phyloP scores from a whole-genome alignment of 23 tunicate genomes.

The Corella eumyota region DNA sequence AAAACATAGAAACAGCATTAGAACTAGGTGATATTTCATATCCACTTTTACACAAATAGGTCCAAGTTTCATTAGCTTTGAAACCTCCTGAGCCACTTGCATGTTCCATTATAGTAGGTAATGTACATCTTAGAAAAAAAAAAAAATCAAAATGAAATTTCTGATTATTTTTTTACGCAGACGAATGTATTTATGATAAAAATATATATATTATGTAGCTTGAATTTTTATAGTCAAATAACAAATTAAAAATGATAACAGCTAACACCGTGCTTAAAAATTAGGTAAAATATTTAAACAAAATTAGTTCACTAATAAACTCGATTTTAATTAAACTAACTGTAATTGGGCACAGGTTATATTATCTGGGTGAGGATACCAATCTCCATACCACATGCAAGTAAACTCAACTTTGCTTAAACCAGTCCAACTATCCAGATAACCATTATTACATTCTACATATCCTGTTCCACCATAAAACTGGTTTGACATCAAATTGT shows the following conservation, averaged over 20 bases:
- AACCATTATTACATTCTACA: conserved; percentile 13
- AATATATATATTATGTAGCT: too few relatives aligned
- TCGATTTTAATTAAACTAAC: too few relatives aligned
- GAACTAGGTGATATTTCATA: conserved; percentile 3
- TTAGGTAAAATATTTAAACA: too few relatives aligned
- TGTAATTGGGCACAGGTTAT: neutral
- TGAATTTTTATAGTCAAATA: too few relatives aligned
- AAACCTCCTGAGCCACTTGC: conserved; percentile 21
- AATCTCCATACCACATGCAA: conserved; percentile 47
- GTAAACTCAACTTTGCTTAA: conserved; percentile 1
- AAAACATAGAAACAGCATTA: neutral
- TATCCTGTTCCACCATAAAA: conserved; percentile 10
- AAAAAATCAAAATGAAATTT: conserved; percentile 1
- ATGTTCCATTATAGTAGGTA: conserved; percentile 15
- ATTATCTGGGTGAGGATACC: conserved; percentile 25
- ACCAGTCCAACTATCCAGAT: neutral
- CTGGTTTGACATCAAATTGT: neutral
- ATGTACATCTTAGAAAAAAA: conserved; percentile 7
- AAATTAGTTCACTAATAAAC: too few relatives aligned
- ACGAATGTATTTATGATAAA: too few relatives aligned
- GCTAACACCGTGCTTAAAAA: too few relatives aligned
- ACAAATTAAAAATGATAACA: too few relatives aligned
- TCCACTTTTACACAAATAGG: conserved; percentile 16
- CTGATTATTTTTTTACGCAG: too few relatives aligned
- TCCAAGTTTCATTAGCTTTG: conserved; percentile 19